phyloP scores from a whole-genome alignment of 2,797 vertebrate species.

The Acridotheres tristis region DNA sequence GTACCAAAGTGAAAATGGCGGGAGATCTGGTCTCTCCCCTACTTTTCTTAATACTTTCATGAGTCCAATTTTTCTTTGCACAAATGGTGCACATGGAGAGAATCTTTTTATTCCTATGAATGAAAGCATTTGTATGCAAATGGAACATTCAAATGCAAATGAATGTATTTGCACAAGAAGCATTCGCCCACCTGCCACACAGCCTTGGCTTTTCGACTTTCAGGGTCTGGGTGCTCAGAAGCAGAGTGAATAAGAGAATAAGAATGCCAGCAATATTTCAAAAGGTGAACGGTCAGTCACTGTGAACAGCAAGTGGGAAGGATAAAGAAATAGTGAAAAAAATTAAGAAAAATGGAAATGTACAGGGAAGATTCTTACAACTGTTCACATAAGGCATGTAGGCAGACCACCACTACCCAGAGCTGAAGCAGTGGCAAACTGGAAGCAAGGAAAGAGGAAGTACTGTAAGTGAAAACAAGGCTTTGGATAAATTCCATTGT shows the following conservation, averaged over 20 bases:
- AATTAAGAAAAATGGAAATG: neutral
- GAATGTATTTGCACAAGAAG: slow-evolving; percentile 30
- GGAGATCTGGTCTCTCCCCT: neutral
- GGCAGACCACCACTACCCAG: neutral
- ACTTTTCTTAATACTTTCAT: neutral
- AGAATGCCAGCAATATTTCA: slow-evolving; percentile 38
- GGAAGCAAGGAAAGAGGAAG: neutral
- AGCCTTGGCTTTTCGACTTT: neutral
- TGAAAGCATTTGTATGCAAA: slow-evolving; percentile 53
- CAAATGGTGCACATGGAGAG: neutral
- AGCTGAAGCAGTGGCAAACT: neutral
- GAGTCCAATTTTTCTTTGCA: slow-evolving; percentile 20
- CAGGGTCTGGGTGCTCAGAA: neutral
- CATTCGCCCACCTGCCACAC: slow-evolving; percentile 30
- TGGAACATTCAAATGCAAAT: slow-evolving; percentile 51
- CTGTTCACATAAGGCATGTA: neutral
- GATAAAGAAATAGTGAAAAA: neutral
- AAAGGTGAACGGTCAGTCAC: neutral
- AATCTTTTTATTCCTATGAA: slow-evolving; percentile 31
- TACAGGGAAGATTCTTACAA: neutral
- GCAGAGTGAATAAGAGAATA: neutral
- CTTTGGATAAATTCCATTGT: neutral
- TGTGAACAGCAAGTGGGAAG: neutral
- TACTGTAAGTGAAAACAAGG: neutral
- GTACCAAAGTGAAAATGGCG: neutral